Evolutionary conservation across 2,113 vertebrate genomes (phyloP).

Genomic region (Chaetorhynchus papuensis): DNA sequence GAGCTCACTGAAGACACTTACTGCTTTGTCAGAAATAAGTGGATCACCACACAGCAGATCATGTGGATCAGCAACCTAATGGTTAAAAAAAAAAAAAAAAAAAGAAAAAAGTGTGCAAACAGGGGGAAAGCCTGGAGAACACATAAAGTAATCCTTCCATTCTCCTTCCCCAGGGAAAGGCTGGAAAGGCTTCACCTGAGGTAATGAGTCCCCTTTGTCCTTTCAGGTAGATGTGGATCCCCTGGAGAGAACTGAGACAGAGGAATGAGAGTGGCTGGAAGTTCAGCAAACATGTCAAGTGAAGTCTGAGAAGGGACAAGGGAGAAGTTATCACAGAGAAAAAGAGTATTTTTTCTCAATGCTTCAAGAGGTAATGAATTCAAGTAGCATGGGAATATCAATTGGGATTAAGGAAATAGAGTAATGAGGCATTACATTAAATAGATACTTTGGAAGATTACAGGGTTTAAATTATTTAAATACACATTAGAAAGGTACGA

Average conservation of each 20-base stretch:
- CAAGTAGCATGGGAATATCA: neutral
- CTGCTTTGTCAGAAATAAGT: neutral
- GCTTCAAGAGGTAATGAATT: neutral
- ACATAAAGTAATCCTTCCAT: neutral
- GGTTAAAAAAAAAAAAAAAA: neutral
- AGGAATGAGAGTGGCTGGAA: neutral
- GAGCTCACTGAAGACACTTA: neutral
- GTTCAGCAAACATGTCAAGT: neutral
- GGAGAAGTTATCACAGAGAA: neutral
- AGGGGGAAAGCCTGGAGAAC: neutral
- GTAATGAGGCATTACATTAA: neutral
- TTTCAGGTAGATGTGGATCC: neutral
- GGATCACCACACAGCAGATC: neutral
- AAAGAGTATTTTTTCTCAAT: neutral
- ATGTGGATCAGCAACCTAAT: neutral
- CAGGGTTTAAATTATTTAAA: neutral
- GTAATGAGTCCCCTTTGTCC: neutral
- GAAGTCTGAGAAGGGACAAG: neutral
- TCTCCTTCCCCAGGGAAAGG: neutral
- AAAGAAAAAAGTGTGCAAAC: neutral
- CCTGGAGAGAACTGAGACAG: neutral
- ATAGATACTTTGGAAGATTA: neutral
- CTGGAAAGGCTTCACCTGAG: neutral
- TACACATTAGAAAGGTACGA: neutral
- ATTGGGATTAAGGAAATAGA: neutral